Percentiles rank a stretch among this genome's conserved stretches.
Conservation (phyloP, 2,888 invertebrate genomes). For the Trypoxylon attenuatum region DNA sequence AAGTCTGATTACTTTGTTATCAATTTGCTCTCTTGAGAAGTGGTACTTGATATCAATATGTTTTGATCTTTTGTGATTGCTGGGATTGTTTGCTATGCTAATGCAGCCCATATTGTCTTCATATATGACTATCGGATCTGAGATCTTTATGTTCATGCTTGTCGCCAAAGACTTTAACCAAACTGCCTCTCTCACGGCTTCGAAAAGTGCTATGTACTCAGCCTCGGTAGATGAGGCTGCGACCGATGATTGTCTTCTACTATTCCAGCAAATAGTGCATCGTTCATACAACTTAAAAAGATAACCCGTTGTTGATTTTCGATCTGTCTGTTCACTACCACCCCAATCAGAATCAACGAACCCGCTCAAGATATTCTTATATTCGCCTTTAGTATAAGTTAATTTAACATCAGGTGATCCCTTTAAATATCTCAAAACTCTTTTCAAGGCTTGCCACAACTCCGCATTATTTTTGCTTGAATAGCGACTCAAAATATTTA, state of each 20-base stretch:
- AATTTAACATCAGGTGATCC: constrained; percentile 27
- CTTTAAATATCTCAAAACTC: constrained; percentile 29
- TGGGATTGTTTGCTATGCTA: no score
- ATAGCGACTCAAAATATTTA: constrained; percentile 32
- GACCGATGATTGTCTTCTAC: not conserved
- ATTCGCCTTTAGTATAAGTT: no score
- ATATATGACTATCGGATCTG: no score
- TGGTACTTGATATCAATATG: no score
- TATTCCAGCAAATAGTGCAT: not conserved
- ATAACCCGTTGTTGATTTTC: not conserved
- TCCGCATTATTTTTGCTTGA: constrained; percentile 27
- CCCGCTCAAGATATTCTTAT: no score
- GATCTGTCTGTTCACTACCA: not conserved
- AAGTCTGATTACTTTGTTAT: no score
- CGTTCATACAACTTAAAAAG: not conserved
- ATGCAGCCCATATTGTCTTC: no score
- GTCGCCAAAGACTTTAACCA: constrained; percentile 58
- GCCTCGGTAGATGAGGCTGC: not conserved
- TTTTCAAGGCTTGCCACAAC: constrained; percentile 25
- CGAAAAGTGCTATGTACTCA: constrained; percentile 44
- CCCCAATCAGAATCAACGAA: no score
- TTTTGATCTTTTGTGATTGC: no score
- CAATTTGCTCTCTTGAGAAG: no score
- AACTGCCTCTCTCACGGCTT: constrained; percentile 59
- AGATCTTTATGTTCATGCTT: no score